Percentiles rank a stretch among this genome's conserved stretches.
These are phyloP conservation scores for Harpegnathos saltator DNA, from an alignment of 1,140 invertebrate species.

Conservation along the genomic window DNA sequence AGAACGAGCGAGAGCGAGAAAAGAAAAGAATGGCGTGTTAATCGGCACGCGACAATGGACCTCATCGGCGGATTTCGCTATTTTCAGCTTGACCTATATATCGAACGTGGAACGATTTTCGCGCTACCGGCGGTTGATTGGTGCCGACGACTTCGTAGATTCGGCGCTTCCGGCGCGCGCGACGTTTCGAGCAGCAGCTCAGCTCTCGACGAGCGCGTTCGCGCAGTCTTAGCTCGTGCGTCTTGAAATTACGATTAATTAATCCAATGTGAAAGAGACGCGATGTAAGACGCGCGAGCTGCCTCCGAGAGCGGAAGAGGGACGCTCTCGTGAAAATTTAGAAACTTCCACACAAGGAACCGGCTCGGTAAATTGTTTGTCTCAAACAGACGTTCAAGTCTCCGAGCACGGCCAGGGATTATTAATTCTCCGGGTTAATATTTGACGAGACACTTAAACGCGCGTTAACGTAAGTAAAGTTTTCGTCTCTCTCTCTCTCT, in stretches of 20 bases:
- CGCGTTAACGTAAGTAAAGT: constrained; percentile 1
- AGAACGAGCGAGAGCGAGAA: constrained; percentile 1
- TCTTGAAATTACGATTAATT: too few relatives aligned
- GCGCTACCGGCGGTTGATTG: constrained; percentile 15
- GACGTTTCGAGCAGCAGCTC: too few relatives aligned
- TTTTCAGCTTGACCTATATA: constrained; percentile 74
- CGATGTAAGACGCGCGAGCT: background rate
- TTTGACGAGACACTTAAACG: constrained; percentile 26
- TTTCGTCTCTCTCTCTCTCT: background rate
- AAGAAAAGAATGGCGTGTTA: constrained; percentile 61
- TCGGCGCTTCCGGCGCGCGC: background rate
- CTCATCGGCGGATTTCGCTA: constrained; percentile 66
- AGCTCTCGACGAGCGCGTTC: too few relatives aligned
- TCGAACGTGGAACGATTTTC: constrained; percentile 62
- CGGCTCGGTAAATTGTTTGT: background rate
- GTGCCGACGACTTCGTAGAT: background rate
- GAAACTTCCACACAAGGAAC: constrained; percentile 11
- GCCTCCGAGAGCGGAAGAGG: background rate
- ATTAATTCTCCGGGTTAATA: constrained; percentile 47
- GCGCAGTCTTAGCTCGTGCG: background rate
- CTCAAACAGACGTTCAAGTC: constrained; percentile 37
- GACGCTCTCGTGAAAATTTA: constrained; percentile 8
- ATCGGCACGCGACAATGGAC: constrained; percentile 64
- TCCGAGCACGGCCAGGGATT: background rate
- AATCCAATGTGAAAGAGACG: too few relatives aligned